phyloP scores from a whole-genome alignment of 1,140 invertebrate species.

The Aricia agestis region DNA sequence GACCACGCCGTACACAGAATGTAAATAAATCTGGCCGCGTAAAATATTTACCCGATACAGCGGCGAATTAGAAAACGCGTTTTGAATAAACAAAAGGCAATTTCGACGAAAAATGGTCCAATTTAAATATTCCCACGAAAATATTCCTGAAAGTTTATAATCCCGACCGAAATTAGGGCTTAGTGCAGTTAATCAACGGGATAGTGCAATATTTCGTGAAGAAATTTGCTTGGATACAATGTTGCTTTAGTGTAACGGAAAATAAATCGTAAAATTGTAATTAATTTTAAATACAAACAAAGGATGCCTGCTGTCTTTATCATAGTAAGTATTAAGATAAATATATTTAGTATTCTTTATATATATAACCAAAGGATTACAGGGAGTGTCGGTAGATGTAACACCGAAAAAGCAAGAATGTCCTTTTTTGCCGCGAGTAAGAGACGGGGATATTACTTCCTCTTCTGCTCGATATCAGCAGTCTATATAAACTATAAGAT shows the following conservation, averaged over 20 bases:
- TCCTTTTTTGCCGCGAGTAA: too few relatives aligned
- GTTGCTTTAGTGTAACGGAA: background rate
- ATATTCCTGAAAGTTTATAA: background rate
- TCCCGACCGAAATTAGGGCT: background rate
- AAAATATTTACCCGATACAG: conserved; percentile 7
- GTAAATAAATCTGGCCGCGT: conserved; percentile 13
- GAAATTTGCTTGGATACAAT: background rate
- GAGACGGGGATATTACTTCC: too few relatives aligned
- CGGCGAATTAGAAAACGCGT: conserved; percentile 6
- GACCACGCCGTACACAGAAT: background rate
- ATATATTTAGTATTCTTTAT: too few relatives aligned
- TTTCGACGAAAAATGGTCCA: conserved; percentile 6
- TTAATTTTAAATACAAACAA: background rate
- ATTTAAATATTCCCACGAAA: conserved; percentile 5
- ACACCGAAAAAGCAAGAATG: too few relatives aligned
- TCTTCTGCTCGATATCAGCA: too few relatives aligned
- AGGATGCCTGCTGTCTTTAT: too few relatives aligned
- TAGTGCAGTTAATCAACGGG: background rate
- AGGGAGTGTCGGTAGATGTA: too few relatives aligned
- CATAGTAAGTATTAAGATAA: too few relatives aligned
- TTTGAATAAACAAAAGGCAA: conserved; percentile 12
- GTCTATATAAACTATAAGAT: too few relatives aligned
- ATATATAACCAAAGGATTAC: too few relatives aligned
- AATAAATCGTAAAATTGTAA: background rate
- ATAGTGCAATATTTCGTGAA: background rate